Percentiles rank a stretch among this genome's conserved stretches.
Evolutionary conservation across 2,888 invertebrate genomes (phyloP).

Genomic region (Lutraria lutraria): DNA sequence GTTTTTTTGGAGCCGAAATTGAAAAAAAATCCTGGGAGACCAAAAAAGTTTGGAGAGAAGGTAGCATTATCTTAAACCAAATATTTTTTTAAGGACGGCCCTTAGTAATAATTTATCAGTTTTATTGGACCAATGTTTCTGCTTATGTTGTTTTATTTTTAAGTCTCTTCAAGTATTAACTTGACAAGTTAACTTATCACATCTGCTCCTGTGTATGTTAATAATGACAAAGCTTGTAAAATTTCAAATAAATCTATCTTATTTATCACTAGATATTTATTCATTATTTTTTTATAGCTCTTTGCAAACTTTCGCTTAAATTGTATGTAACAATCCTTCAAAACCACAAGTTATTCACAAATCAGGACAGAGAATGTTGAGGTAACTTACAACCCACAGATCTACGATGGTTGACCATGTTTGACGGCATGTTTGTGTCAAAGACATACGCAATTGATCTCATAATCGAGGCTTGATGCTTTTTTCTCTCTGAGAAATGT

Average conservation of each 20-base stretch:
- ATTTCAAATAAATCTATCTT: background rate
- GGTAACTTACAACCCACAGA: background rate
- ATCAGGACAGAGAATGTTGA: background rate
- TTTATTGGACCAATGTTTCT: background rate
- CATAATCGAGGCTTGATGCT: no score
- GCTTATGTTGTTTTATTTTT: background rate
- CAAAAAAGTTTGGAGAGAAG: no score
- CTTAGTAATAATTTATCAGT: no score
- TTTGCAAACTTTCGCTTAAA: background rate
- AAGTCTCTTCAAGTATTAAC: background rate
- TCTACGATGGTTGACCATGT: background rate
- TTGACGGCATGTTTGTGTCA: background rate
- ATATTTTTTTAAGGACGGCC: no score
- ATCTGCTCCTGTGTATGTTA: background rate
- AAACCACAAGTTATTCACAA: background rate
- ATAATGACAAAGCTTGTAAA: background rate
- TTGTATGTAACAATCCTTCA: background rate
- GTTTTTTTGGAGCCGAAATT: no score
- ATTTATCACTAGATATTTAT: no score
- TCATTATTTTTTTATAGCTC: no score
- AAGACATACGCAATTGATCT: no score
- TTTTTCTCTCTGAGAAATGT: no score
- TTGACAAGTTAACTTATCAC: background rate
- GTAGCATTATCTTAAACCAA: no score
- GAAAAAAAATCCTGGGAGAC: no score